Conservation (phyloP, 2,888 invertebrate genomes). For the Tyria jacobaeae region DNA sequence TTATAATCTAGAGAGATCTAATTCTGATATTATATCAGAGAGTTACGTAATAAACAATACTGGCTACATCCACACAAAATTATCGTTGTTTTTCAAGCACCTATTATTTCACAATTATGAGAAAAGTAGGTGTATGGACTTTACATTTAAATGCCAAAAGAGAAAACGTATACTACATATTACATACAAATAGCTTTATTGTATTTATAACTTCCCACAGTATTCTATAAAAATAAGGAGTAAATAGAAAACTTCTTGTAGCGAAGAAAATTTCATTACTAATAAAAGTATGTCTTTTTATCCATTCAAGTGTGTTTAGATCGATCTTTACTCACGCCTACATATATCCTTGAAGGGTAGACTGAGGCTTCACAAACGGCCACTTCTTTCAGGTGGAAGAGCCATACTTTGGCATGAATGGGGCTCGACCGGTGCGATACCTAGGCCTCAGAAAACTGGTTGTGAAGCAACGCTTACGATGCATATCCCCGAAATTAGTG, state of each 20-base stretch:
- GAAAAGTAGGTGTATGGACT: slow-evolving; percentile 42
- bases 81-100: slow-evolving; percentile 21
- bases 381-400: no score
- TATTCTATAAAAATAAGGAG: slow-evolving; percentile 15
- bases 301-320: no score
- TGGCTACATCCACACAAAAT: slow-evolving; percentile 14
- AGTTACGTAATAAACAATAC: slow-evolving; percentile 12
- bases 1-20: background rate
- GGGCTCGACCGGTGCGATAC: no score
- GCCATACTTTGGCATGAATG: no score
- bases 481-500: no score
- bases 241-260: slow-evolving; percentile 13
- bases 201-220: slow-evolving; percentile 27
- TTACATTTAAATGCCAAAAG: slow-evolving; percentile 48
- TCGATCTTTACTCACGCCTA: no score
- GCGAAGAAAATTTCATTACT: background rate
- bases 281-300: background rate
- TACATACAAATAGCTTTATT: slow-evolving; percentile 7
- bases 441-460: no score
- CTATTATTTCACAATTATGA: slow-evolving; percentile 46
- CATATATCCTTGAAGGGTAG: no score
- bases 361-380: no score
- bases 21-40: background rate
- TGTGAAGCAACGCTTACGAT: no score
- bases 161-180: slow-evolving; percentile 37